Base-by-base conservation (phyloP, 2,797 vertebrate genomes). In the Ptychobarbus kaznakovi region DNA sequence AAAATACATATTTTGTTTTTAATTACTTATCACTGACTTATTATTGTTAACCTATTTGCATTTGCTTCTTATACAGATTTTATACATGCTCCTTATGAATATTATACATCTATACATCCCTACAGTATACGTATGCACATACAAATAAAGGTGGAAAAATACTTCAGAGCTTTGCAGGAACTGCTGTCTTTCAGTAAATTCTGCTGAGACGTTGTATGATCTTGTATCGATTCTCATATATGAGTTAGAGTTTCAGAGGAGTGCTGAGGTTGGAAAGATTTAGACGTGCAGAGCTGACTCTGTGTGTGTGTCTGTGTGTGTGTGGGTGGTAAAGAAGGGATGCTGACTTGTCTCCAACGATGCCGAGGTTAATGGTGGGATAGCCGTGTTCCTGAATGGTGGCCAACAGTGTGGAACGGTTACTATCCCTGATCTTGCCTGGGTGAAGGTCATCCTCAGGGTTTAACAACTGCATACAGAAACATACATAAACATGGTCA, bases 351-450 rank as follows among this genome's bases (percentile, higher is more conserved):
- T 99, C 98, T 94, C 98, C 97, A 42, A 99, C 97, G 87, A 99
- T 99, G 90, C 98, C 98, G 92, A 99, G 94, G 93, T 99, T 99
- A 94, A 99, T 99, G 89, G 98, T 99, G 85, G 98, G 97, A 90
- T 99, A 99, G 87, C 98, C 98, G 35, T 99, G 98, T 85, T 99
- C 98, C 94, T 99, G 98, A 93, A 99, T 99, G 92, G 98, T 99
- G 93, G 98, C 98, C 92, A 99, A 94, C 66, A 99, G 96, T 73
- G 98, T 99, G 87, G 98, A 99, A 87, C 98, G 96, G 94, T 99
- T 99, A 87, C 97, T 98, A 92, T 99, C 98, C 92, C 98, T 94
- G 94, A 99, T 98, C 95, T 99, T 99, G 84, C 98, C 98, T 78
- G 98, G 98, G 92, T 98, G 96, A 86, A 99, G 97, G 92, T 99